Base-by-base conservation (phyloP, 1,140 invertebrate genomes). In the Galleria mellonella region DNA sequence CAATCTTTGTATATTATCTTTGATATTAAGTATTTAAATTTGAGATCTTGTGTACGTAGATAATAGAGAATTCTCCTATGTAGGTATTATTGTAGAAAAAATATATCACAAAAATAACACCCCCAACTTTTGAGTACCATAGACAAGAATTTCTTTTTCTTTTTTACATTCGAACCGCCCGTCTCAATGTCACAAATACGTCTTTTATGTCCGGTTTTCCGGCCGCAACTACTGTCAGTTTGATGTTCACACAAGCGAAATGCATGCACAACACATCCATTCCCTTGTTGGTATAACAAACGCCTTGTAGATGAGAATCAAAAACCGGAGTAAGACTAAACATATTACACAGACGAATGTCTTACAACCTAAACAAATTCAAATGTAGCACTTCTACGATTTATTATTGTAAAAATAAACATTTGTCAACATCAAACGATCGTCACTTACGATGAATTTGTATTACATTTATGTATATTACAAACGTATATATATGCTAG, bases 401-500 rank as follows among this genome's bases (percentile, higher is more conserved):
- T 64, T 58, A 32, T 54, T 62, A 64, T 49, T 63, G 64, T 73
- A 69, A 67, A 72, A 74, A 70, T 71, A 71, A 72, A 62, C 47
- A 54, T 55, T 54, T 52, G 2, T 55, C 44, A 51, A 55, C 51
- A 59, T 59, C 52, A 55, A 70, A 71, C 66, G 62, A 67, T 64
- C 66, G 62, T 71, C 58, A 58, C 56, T 67, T 75, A 76, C 36
- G 32, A 58, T 61, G 58, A 62, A 54, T 53, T 66, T 61, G 50
- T 60, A 57, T 69, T 45, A 59, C 59, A 74, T 68, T 68, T 32
- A 71, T 66, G 62, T 68, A 54, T 76, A 79, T 72, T 72, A 75
- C 77, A 81, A 60, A 76, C 59, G 64, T 58, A 64, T 84, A 74
- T 72, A 75, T 54, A 63, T 53, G 65, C 73, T 84, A 84, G 69